Conservation (phyloP, 2,888 invertebrate species). For the Argyresthia goedartella region DNA sequence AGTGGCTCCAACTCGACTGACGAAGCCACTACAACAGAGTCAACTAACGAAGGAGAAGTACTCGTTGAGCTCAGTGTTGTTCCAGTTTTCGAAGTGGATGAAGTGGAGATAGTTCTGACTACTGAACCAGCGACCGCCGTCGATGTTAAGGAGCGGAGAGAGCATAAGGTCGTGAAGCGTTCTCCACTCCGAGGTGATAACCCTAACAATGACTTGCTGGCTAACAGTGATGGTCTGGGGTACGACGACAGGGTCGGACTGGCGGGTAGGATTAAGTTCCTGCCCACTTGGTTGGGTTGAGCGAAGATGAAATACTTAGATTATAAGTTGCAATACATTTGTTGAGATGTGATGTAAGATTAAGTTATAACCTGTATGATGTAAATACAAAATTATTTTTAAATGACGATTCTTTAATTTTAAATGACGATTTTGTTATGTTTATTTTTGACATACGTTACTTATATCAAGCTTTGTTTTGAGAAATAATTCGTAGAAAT, state of each 20-base stretch:
- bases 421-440: background rate
- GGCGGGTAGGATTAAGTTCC: slow-evolving; percentile 50
- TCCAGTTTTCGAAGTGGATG: slow-evolving; percentile 33
- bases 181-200: slow-evolving; percentile 44
- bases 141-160: slow-evolving; percentile 24
- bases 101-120: slow-evolving; percentile 27
- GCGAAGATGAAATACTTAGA: no score
- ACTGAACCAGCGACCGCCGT: slow-evolving; percentile 18
- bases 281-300: slow-evolving; percentile 56
- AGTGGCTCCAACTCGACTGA: slow-evolving; percentile 24
- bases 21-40: slow-evolving; percentile 12
- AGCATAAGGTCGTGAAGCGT: slow-evolving; percentile 43
- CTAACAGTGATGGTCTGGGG: slow-evolving; percentile 38
- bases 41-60: slow-evolving; percentile 10
- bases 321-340: background rate
- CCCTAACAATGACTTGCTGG: slow-evolving; percentile 42
- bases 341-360: background rate
- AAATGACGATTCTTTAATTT: background rate
- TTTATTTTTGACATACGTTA: no score
- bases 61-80: slow-evolving; percentile 30
- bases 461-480: no score
- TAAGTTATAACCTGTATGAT: background rate
- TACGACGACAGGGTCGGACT: slow-evolving; percentile 29
- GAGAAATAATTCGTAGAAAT: no score
- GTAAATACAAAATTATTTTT: background rate